Conservation (phyloP, 1,140 invertebrate species). For the Trichomalopsis sarcophagae region DNA sequence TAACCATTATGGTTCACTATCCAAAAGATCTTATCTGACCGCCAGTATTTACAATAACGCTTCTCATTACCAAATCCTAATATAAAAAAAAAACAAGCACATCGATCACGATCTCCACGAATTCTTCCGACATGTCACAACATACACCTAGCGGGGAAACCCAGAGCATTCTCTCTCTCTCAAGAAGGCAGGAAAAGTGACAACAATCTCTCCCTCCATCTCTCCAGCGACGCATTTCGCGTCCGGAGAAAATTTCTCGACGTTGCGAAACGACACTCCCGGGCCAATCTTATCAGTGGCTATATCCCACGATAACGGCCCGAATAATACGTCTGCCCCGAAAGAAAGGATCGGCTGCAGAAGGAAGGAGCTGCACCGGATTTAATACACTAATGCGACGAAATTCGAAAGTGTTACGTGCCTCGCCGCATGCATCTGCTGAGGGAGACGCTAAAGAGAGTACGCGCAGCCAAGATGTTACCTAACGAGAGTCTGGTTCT, state of each 20-base stretch:
- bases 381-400: slow-evolving; percentile 14
- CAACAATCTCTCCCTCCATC: not conserved
- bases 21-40: no score
- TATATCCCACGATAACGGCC: not conserved
- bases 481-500: not conserved
- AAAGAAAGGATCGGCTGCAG: not conserved
- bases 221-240: not conserved
- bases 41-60: no score
- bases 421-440: not conserved
- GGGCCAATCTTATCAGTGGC: not conserved
- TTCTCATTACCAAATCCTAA: no score
- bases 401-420: slow-evolving; percentile 47
- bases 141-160: no score
- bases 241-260: not conserved
- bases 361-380: not conserved
- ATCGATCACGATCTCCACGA: no score
- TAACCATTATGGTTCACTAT: no score
- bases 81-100: no score
- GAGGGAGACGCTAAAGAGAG: not conserved
- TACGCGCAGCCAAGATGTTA: not conserved
- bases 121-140: no score
- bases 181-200: no score
- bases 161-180: no score
- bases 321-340: not conserved
- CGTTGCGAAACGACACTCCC: not conserved